Conservation (phyloP, 2,113 vertebrate species). For the Dipodomys spectabilis region DNA sequence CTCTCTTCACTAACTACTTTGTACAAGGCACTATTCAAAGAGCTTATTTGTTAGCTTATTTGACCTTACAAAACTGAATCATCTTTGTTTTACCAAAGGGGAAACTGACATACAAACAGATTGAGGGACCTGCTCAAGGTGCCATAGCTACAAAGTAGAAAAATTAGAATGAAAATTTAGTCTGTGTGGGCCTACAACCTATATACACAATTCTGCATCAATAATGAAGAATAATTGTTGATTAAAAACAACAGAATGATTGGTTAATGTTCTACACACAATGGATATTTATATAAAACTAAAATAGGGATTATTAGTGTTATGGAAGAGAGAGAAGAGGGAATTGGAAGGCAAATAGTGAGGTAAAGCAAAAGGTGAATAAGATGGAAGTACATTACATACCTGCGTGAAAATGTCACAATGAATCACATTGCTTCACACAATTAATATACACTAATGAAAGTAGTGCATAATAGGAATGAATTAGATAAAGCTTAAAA, state of each 20-base stretch:
- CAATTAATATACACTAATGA: not conserved
- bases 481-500: slow-evolving; percentile 14
- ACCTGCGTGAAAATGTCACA: not conserved
- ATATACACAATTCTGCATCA: not conserved
- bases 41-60: not conserved
- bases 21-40: not conserved
- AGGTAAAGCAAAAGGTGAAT: not conserved
- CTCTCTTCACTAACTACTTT: not conserved
- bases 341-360: not conserved
- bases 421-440: not conserved
- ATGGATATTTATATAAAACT: not conserved
- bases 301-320: not conserved
- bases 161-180: slow-evolving; percentile 3
- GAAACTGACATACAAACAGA: not conserved
- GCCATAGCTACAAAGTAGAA: not conserved
- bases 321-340: not conserved
- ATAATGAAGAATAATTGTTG: not conserved
- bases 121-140: slow-evolving; percentile 19
- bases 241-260: not conserved
- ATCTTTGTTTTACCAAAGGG: not conserved
- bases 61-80: not conserved
- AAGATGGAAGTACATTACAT: not conserved
- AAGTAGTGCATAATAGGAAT: not conserved
- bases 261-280: not conserved
- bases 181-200: not conserved